phyloP scores from a whole-genome alignment of 2,113 vertebrate genomes.

The Sorex araneus region DNA sequence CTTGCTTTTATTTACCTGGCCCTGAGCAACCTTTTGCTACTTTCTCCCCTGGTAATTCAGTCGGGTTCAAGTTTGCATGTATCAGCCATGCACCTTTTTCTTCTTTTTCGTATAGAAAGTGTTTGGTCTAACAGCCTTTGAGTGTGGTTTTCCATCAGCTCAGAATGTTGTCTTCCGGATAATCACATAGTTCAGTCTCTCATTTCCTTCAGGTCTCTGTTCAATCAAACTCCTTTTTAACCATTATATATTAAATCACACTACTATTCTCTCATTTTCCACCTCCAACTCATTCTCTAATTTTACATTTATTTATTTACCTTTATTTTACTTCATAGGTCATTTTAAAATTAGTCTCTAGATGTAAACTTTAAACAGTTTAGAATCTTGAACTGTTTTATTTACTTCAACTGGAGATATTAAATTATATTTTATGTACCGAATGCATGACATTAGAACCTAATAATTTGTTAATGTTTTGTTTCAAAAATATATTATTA shows the following conservation, averaged over 20 bases:
- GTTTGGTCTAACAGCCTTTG: neutral
- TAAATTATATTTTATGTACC: constrained; percentile 21
- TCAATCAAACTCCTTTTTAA: neutral
- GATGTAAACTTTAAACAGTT: no score
- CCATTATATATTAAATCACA: neutral
- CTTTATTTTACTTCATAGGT: neutral
- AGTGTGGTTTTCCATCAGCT: neutral
- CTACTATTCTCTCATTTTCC: neutral
- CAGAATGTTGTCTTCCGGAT: neutral
- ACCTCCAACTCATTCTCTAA: neutral
- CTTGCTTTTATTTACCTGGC: neutral
- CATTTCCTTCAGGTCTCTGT: neutral
- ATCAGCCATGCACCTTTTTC: neutral
- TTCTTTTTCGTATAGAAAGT: neutral
- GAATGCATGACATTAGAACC: neutral
- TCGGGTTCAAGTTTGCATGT: neutral
- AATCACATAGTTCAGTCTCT: neutral
- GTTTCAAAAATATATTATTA: neutral
- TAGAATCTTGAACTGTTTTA: neutral
- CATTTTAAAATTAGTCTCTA: no score
- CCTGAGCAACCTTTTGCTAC: no score
- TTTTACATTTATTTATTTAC: no score
- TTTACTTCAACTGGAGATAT: neutral
- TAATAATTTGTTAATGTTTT: constrained; percentile 13
- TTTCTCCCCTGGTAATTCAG: neutral